Evolutionary conservation across 2,797 vertebrate species (phyloP).

Genomic region (Artibeus lituratus): DNA sequence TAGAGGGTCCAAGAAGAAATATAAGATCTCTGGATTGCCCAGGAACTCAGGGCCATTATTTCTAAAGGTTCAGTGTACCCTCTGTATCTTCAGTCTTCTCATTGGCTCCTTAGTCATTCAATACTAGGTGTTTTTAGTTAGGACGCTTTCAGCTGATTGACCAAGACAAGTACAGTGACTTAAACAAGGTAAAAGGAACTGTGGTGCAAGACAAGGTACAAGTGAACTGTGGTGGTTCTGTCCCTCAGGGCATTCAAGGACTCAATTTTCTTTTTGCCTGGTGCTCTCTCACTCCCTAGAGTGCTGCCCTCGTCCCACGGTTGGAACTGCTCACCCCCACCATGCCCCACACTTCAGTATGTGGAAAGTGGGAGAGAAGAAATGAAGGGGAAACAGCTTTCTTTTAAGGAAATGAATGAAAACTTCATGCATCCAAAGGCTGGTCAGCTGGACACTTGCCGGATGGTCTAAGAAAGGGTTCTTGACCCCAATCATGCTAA

Average conservation of each 20-base stretch:
- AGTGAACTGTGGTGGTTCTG: not conserved
- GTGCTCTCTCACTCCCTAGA: not conserved
- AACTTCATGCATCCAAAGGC: not conserved
- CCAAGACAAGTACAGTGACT: not conserved
- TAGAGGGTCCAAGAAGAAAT: not conserved
- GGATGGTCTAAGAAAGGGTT: not conserved
- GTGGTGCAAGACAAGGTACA: no score
- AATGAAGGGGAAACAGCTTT: not conserved
- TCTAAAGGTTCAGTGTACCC: not conserved
- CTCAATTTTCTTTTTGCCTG: not conserved
- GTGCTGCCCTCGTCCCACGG: not conserved
- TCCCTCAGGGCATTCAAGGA: not conserved
- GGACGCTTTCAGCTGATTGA: not conserved
- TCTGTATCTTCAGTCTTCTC: not conserved
- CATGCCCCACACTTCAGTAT: not conserved
- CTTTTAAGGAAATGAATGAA: slow-evolving; percentile 12
- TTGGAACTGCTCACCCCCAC: not conserved
- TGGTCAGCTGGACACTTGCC: not conserved
- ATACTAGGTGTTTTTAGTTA: not conserved
- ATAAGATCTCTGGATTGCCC: not conserved
- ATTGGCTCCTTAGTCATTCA: not conserved
- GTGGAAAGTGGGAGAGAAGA: not conserved
- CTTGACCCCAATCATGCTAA: not conserved
- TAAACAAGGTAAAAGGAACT: not conserved
- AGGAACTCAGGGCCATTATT: not conserved